Percentiles rank a stretch among this genome's conserved stretches.
Conservation (phyloP, 2,113 vertebrate species). For the Phalacrocorax aristotelis region DNA sequence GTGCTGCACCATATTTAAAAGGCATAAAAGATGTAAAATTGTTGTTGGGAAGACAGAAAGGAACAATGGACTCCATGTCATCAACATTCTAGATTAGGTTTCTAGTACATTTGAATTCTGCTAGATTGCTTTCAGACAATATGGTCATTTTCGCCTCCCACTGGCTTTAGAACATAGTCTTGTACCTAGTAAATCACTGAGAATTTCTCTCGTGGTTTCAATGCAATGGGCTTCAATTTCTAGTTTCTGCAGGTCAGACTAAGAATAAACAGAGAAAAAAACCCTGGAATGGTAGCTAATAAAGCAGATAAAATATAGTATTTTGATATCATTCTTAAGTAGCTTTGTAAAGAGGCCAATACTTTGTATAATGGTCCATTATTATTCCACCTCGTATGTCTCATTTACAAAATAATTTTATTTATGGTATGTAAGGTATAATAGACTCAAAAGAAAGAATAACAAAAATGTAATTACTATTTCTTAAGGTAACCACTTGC, state of each 20-base stretch:
- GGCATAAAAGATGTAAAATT: background rate
- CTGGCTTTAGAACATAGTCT: background rate
- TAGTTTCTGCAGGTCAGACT: background rate
- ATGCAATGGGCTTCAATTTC: background rate
- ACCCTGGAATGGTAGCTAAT: background rate
- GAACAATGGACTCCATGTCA: background rate
- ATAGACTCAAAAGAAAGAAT: background rate
- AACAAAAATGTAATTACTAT: background rate
- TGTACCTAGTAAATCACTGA: background rate
- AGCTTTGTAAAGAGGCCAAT: background rate
- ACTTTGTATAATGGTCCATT: background rate
- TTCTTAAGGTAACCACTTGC: background rate
- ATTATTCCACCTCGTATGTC: background rate
- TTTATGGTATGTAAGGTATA: background rate
- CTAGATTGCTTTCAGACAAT: background rate
- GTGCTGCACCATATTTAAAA: background rate
- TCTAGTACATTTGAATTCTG: background rate
- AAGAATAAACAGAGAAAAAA: background rate
- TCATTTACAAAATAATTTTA: background rate
- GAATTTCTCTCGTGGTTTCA: background rate
- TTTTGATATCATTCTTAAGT: background rate
- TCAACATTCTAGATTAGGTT: background rate
- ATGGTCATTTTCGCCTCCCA: background rate
- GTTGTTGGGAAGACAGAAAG: background rate
- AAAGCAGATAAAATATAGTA: background rate